Conservation (phyloP, 2,797 vertebrate genomes). For the Galaxias olidus region DNA sequence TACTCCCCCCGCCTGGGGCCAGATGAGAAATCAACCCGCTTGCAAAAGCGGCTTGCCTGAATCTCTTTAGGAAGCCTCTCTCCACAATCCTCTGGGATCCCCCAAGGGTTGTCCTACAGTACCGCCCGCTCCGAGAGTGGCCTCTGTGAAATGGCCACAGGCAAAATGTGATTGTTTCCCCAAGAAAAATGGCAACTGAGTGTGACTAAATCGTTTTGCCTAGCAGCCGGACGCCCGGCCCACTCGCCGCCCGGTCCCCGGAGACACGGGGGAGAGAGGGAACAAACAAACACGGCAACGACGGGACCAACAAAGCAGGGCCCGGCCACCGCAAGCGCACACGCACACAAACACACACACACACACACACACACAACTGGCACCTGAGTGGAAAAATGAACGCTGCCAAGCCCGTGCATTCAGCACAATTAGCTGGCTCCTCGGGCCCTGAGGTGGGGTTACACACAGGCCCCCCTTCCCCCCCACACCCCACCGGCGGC, state of each 20-base stretch:
- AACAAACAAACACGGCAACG: constrained; percentile 47
- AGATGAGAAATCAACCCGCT: constrained; percentile 89
- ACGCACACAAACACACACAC: constrained; percentile 13
- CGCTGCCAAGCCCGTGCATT: constrained; percentile 49
- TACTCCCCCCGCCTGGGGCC: constrained; percentile 78
- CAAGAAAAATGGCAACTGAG: constrained; percentile 63
- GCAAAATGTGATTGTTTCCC: constrained; percentile 58
- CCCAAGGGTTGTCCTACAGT: background rate
- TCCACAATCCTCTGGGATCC: constrained; percentile 9
- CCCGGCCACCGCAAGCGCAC: constrained; percentile 7
- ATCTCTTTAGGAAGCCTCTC: constrained; percentile 41
- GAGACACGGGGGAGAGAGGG: constrained; percentile 39
- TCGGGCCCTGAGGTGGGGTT: background rate
- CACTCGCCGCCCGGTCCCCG: constrained; percentile 57
- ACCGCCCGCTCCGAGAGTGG: constrained; percentile 16
- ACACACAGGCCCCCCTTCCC: constrained; percentile 27
- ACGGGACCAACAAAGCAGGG: constrained; percentile 21
- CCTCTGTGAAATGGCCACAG: constrained; percentile 15
- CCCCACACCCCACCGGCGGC: constrained; percentile 39
- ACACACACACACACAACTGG: constrained; percentile 38
- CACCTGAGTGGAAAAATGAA: constrained; percentile 49
- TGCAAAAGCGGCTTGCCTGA: constrained; percentile 46
- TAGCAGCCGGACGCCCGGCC: constrained; percentile 64
- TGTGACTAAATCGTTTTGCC: constrained; percentile 72
- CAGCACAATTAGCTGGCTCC: constrained; percentile 54